These are phyloP conservation scores for Bombus pyrosoma DNA, from an alignment of 1,140 invertebrate species.

Conservation along the genomic window DNA sequence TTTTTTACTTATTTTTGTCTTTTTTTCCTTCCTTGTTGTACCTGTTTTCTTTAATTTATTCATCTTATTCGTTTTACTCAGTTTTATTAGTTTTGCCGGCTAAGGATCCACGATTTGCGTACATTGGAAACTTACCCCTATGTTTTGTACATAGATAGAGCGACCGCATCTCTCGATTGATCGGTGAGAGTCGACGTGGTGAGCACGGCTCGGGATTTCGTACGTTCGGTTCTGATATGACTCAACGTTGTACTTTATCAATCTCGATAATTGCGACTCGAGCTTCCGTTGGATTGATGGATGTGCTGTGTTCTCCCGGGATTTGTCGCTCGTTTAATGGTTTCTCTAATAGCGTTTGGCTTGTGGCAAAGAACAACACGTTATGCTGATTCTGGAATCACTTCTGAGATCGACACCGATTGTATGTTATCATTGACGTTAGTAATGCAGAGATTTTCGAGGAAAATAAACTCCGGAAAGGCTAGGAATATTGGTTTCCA, in stretches of 20 bases:
- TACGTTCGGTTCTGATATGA: slow-evolving; percentile 58
- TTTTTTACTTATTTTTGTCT: background rate
- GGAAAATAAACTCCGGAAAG: too few relatives aligned
- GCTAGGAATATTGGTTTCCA: too few relatives aligned
- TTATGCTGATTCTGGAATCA: background rate
- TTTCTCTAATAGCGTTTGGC: background rate
- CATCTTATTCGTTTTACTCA: background rate
- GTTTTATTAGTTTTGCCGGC: background rate
- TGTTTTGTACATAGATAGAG: slow-evolving; percentile 52
- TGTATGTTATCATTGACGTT: background rate
- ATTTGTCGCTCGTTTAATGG: background rate
- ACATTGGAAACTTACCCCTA: slow-evolving; percentile 45
- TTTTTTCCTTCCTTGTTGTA: background rate
- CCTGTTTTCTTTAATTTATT: background rate
- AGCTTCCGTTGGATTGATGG: background rate
- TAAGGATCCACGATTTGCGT: background rate
- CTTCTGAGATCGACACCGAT: background rate
- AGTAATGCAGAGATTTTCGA: background rate
- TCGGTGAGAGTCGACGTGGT: slow-evolving; percentile 34
- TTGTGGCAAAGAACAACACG: background rate
- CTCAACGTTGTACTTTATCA: slow-evolving; percentile 62
- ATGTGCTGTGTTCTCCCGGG: background rate
- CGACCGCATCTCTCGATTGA: slow-evolving; percentile 50
- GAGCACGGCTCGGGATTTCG: slow-evolving; percentile 5
- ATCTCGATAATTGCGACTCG: slow-evolving; percentile 17